Evolutionary conservation across 2,797 vertebrate species (phyloP), one percentile per base, ranked within the genome.

Genomic region (Hapalemur alaotrensis): DNA sequence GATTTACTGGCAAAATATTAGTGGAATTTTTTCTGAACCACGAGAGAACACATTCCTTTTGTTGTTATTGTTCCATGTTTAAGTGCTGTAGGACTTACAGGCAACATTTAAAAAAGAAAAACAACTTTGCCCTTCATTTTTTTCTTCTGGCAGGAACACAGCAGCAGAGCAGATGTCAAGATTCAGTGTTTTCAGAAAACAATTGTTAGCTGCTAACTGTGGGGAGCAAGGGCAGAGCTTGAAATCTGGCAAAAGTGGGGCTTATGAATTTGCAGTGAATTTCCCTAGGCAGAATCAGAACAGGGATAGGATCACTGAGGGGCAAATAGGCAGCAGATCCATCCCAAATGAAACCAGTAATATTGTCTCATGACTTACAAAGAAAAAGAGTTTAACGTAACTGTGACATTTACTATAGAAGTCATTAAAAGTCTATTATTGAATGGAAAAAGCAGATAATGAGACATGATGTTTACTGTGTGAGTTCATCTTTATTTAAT

Each of bases 151-250:
- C 83, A 94, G 83, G n/a, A 38, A 86, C 32, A 78, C 20, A 91
- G 46, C 18, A 85, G 65, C 57, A 82, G 48, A 96, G 48, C 91
- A 97, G 95, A 95, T 97, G 92, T 96, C 82, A 93, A 95, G 94
- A 89, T 78, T 94, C 89, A 93, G 89, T 63, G n/a, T 93, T 91
- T 96, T 57, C 43, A 22, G 57, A 79, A 85, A 73, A 90, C 89
- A 93, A 89, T 69, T 80, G 48, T 94, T 84, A 96, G 91, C 35
- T 91, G 80, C 30, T 91, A 67, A 75, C 86, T 46, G 43, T 83
- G 35, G 41, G 81, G 65, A 88, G 61, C 54, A 88, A 46, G 70
- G 14, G 63, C 50, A 84, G n/a, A 48, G 23, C 20, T 84, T 88
- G 76, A 78, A 96, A 76, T 93, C 48, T 95, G 84, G 90, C 76